Conservation (phyloP, 2,113 vertebrate species). For the Tyrannus savana region DNA sequence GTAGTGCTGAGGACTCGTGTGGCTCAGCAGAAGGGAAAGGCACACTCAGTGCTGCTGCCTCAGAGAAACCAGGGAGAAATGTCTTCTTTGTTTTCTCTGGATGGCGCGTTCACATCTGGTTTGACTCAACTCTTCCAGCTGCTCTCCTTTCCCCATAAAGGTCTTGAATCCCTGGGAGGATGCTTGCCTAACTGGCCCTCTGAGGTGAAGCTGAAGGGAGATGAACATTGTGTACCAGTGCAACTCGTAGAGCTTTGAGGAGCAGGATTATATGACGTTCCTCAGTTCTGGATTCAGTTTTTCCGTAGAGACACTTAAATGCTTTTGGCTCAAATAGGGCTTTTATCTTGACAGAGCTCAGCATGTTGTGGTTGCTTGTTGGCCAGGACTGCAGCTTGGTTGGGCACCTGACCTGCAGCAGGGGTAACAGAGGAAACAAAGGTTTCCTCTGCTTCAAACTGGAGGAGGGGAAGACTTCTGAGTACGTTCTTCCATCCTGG, state of each 20-base stretch:
- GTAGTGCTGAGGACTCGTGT: fast-evolving
- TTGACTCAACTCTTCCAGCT: slow-evolving; percentile 58
- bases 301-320: slow-evolving; percentile 10
- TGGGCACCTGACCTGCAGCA: slow-evolving; percentile 36
- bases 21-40: not conserved
- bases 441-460: not conserved
- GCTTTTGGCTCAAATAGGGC: not conserved
- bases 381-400: not conserved
- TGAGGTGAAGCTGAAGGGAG: slow-evolving; percentile 70
- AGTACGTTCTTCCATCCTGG: not conserved
- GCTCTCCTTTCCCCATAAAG: slow-evolving; percentile 60
- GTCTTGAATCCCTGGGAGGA: slow-evolving; percentile 64
- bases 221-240: slow-evolving; percentile 66
- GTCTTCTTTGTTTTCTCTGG: slow-evolving; percentile 26
- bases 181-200: slow-evolving; percentile 52
- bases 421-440: not conserved
- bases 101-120: slow-evolving; percentile 67
- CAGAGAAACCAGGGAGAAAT: not conserved
- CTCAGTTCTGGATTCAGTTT: slow-evolving; percentile 13
- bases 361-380: slow-evolving; percentile 15
- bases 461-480: not conserved
- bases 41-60: not conserved
- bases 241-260: not conserved
- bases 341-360: slow-evolving; percentile 48
- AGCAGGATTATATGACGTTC: not conserved